Base-by-base conservation (phyloP, 2,113 vertebrate genomes). In the Notechis scutatus region DNA sequence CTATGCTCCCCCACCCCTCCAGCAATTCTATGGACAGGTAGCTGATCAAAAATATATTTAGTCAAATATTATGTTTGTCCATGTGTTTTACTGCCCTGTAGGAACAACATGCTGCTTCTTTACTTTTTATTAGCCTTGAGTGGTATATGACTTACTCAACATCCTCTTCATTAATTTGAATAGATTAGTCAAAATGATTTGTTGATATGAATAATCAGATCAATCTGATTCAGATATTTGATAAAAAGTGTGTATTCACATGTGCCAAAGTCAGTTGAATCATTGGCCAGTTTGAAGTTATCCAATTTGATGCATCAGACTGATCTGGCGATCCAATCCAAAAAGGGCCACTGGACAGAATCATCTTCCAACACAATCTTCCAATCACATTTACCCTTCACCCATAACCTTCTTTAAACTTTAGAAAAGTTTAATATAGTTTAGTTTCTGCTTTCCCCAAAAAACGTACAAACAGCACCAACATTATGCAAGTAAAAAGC, bases 401-500 rank as follows among this genome's bases (percentile, higher is more conserved):
- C 2, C 59, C 21, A 52, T 24, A 47, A 15, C 47, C 1, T 29
- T 5, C 45, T 87, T 2, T 20, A 52, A 52, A 86, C 3, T 12
- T 90, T 90, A 64, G 5, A 24, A 89, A 88, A 21, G 14, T 45
- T 4, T 5, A 2, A 88, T 91, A 1, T 1, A 89, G 24, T 1
- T 10, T 0, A 1, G 14, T 94, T 15, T 21, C 21, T 42, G 34
- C 3, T 5, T 59, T 57, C 20, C 11, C n/a, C 88, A 24, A 92
- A 18, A 21, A 4, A 85, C 14, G 29, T 15, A 1, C 1, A 0
- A 47, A 15, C 24, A 26, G 24, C 9, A 26, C 57, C 34, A 14
- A 57, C 88, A 81, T 85, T 91, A 86, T 95, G 90, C 61, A 88
- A 93, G 29, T 54, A 94, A 81, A 54, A 93, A 42, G 11, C 55